These are phyloP conservation scores for Lasioglossum leucozonium DNA, from an alignment of 2,888 invertebrate genomes.

Conservation along the genomic window DNA sequence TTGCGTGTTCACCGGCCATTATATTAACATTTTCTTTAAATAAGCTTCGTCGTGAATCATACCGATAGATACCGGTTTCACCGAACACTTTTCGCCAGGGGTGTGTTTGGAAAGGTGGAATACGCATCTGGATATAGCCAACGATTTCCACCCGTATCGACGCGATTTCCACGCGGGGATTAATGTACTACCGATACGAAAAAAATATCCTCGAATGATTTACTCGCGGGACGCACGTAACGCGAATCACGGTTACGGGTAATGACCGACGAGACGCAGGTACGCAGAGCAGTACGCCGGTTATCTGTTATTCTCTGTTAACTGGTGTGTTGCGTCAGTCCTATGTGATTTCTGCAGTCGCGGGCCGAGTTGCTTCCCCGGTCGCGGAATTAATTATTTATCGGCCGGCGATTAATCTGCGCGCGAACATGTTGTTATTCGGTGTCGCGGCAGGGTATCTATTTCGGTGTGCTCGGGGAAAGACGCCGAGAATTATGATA, in stretches of 20 bases:
- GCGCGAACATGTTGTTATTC: conserved; percentile 54
- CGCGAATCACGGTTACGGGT: background rate
- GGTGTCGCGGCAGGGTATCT: conserved; percentile 57
- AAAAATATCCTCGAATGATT: conserved; percentile 36
- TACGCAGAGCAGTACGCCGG: conserved; percentile 19
- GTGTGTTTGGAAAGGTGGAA: background rate
- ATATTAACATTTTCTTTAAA: background rate
- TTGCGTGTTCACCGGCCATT: background rate
- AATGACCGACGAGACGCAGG: background rate
- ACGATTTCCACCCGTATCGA: background rate
- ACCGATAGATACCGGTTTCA: background rate
- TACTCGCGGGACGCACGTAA: conserved; percentile 32
- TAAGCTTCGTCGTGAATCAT: background rate
- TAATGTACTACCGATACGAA: conserved; percentile 23
- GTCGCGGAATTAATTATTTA: conserved; percentile 66
- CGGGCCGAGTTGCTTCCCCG: conserved; percentile 27
- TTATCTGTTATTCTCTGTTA: conserved; percentile 52
- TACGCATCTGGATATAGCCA: background rate
- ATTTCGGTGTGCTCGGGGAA: conserved; percentile 43
- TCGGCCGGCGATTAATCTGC: conserved; percentile 61
- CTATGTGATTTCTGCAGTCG: conserved; percentile 38
- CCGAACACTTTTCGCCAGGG: background rate
- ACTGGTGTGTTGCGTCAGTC: conserved; percentile 35
- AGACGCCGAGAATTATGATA: conserved; percentile 48
- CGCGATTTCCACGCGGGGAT: conserved; percentile 23